phyloP scores from a whole-genome alignment of 2,888 invertebrate genomes.

The Tineola bisselliella region DNA sequence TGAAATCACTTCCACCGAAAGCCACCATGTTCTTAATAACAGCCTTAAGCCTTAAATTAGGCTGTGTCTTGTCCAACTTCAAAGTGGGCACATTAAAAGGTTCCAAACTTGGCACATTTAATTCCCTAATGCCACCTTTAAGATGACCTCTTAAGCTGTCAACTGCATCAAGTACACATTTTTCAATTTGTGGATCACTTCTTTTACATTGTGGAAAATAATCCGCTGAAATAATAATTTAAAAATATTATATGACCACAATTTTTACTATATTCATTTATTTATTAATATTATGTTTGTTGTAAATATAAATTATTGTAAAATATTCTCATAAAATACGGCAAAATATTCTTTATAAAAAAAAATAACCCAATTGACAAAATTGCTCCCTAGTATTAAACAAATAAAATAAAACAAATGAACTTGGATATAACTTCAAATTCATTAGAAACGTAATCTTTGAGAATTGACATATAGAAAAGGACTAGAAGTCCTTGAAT shows the following conservation, averaged over 20 bases:
- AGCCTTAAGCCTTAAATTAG: constrained; percentile 75
- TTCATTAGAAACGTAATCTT: too few relatives aligned
- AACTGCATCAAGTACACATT: constrained; percentile 70
- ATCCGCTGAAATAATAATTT: constrained; percentile 59
- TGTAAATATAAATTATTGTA: too few relatives aligned
- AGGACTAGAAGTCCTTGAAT: not conserved
- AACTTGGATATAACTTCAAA: too few relatives aligned
- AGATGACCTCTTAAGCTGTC: constrained; percentile 68
- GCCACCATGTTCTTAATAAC: constrained; percentile 72
- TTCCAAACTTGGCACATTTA: constrained; percentile 73
- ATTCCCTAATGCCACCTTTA: constrained; percentile 70
- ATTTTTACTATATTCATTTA: too few relatives aligned
- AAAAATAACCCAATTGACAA: too few relatives aligned
- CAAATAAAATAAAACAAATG: too few relatives aligned
- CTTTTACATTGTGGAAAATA: constrained; percentile 71
- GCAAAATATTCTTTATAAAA: too few relatives aligned
- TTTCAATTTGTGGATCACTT: constrained; percentile 69
- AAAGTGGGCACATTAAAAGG: constrained; percentile 75
- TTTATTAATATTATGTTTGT: too few relatives aligned
- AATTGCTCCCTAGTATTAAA: too few relatives aligned
- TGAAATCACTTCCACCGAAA: constrained; percentile 71
- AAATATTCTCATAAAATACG: too few relatives aligned
- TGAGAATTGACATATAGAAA: not conserved
- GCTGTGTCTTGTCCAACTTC: constrained; percentile 73
- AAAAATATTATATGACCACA: too few relatives aligned